A percentile compares a stretch with the other conserved stretches of the same genome.
These are phyloP conservation scores for Eustalomyia histrio DNA, from an alignment of 2,888 invertebrate genomes.

Conservation along the genomic window DNA sequence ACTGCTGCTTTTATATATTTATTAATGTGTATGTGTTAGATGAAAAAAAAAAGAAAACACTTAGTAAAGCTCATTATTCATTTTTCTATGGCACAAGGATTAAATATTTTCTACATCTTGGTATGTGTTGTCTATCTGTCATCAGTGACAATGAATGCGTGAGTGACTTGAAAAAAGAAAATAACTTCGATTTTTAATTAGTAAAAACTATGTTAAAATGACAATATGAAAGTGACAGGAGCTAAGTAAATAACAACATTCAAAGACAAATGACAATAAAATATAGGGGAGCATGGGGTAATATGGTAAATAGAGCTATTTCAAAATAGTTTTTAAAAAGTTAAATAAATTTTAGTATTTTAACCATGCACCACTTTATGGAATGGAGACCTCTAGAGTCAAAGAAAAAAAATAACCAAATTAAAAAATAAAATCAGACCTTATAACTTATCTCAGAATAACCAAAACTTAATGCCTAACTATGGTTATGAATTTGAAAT, in stretches of 20 bases:
- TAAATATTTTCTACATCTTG: background rate
- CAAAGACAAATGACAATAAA: too few relatives aligned
- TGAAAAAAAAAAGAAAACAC: too few relatives aligned
- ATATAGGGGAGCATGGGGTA: background rate
- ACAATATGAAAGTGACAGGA: background rate
- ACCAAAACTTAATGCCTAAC: too few relatives aligned
- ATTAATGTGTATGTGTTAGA: background rate
- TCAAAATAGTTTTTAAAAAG: too few relatives aligned
- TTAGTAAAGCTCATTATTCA: slow-evolving; percentile 16
- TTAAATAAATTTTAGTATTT: too few relatives aligned
- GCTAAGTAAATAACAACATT: background rate
- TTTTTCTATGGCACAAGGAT: slow-evolving; percentile 2
- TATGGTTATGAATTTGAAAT: too few relatives aligned
- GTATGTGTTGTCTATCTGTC: background rate
- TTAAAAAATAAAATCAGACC: too few relatives aligned
- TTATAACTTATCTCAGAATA: too few relatives aligned
- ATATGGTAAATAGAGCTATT: background rate
- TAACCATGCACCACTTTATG: too few relatives aligned
- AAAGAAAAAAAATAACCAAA: too few relatives aligned
- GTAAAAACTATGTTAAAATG: slow-evolving; percentile 7
- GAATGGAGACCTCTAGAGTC: too few relatives aligned
- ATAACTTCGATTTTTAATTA: slow-evolving; percentile 23
- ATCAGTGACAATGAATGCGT: background rate
- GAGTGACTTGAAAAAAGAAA: background rate
- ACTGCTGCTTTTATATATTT: background rate